Conservation (phyloP, 1,140 invertebrate species). For the Hyles euphorbiae region DNA sequence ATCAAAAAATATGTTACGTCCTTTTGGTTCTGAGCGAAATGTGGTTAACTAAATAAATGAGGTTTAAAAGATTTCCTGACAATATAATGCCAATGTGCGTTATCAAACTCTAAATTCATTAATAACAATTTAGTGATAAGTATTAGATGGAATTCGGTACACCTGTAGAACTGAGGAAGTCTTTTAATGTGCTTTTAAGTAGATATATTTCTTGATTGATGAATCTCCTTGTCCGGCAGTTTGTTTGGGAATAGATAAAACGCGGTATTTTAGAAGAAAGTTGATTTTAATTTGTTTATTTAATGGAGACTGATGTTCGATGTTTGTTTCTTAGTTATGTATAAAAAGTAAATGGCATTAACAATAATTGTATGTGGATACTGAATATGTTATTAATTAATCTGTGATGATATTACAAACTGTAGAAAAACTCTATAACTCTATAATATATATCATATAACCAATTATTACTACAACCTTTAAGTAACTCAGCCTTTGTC, state of each 20-base stretch:
- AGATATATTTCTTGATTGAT: conserved; percentile 69
- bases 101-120: conserved; percentile 42
- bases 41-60: conserved; percentile 37
- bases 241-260: conserved; percentile 43
- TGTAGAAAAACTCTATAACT: no score
- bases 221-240: conserved; percentile 46
- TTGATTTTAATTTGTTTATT: conserved; percentile 57
- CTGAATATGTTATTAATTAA: no score
- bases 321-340: neutral
- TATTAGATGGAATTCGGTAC: conserved; percentile 10
- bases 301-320: conserved; percentile 61
- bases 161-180: conserved; percentile 33
- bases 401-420: no score
- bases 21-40: conserved; percentile 22
- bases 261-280: conserved; percentile 35
- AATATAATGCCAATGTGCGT: conserved; percentile 53
- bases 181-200: conserved; percentile 66
- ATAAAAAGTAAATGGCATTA: no score
- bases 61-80: conserved; percentile 57
- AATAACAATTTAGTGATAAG: conserved; percentile 52
- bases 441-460: no score
- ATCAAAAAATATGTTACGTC: conserved; percentile 19
- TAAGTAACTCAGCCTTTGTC: no score
- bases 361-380: no score
- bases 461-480: no score